These are phyloP conservation scores for Dryoscopus gambensis DNA, from an alignment of 2,113 vertebrate species.

Conservation along the genomic window DNA sequence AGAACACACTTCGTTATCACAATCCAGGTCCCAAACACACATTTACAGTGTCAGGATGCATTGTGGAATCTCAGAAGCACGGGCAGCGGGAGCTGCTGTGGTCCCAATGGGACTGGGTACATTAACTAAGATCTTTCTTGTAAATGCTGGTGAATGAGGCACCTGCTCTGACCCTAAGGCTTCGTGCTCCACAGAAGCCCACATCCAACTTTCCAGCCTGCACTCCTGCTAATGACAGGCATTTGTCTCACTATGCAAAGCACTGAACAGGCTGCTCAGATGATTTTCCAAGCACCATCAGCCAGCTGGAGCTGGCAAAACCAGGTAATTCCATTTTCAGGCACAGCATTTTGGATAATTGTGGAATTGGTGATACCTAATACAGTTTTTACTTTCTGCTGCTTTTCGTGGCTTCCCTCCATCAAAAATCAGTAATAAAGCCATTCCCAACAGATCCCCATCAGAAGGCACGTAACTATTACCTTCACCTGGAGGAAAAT, in stretches of 20 bases:
- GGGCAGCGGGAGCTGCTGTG: accelerated
- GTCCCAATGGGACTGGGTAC: accelerated
- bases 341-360: background rate
- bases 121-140: background rate
- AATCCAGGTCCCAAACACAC: background rate
- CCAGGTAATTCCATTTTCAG: background rate
- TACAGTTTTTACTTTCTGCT: background rate
- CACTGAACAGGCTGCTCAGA: background rate
- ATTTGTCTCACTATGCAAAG: background rate
- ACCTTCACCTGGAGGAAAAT: background rate
- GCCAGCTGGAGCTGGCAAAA: background rate
- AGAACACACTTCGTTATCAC: background rate
- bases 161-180: background rate
- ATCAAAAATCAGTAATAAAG: accelerated
- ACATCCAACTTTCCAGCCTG: background rate
- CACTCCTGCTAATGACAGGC: background rate
- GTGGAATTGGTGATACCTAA: background rate
- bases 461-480: accelerated
- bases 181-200: background rate
- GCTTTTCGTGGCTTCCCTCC: background rate
- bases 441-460: background rate
- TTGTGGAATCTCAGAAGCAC: background rate
- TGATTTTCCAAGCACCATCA: background rate
- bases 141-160: background rate
- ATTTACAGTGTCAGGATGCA: accelerated